Evolutionary conservation across 2,888 invertebrate species (phyloP), one percentile per base, ranked within the genome.

Genomic region (Cephalotes varians): DNA sequence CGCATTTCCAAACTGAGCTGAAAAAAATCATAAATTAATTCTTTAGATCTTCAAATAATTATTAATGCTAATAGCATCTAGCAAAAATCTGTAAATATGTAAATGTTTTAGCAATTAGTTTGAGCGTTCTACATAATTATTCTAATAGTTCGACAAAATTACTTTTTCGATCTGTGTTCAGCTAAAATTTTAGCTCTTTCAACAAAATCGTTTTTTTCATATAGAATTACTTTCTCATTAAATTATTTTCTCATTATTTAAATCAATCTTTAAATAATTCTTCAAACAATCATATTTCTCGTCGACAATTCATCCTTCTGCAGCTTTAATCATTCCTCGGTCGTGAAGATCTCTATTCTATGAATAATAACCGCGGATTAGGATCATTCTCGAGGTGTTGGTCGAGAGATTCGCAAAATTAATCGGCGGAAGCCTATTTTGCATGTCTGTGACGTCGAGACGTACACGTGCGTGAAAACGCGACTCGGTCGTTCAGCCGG

Each of bases 381-480:
- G n/a, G 31, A 44, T 67, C 54, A 34, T 76, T 56, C 18, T 10
- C 18, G 44, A 69, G 56, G 44, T 56, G 56, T 69, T 44, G 18
- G 44, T 12, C 37, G 71, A 58, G 25, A 77, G 44, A 18, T 77
- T 69, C 31, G 34, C 31, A 71, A 58, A 69, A 77, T 77, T 58
- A 77, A 77, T 77, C 34, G 77, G 56, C 69, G 54, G 77, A 69
- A 77, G 44, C 4, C 40, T 56, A 69, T 54, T 77, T 77, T 62
- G 77, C 71, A 69, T 69, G 77, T 18, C 44, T 44, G 44, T 69
- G 67, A 65, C 28, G 28, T 40, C 65, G 54, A 31, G 69, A 34
- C 60, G 62, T 44, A 37, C 49, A 40, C 62, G 56, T 65, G 60
- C 71, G 58, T 31, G 67, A 58, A 25, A 60, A 60, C 28, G 65